phyloP scores from a whole-genome alignment of 2,797 vertebrate species.

The Sebastes vulpes region DNA sequence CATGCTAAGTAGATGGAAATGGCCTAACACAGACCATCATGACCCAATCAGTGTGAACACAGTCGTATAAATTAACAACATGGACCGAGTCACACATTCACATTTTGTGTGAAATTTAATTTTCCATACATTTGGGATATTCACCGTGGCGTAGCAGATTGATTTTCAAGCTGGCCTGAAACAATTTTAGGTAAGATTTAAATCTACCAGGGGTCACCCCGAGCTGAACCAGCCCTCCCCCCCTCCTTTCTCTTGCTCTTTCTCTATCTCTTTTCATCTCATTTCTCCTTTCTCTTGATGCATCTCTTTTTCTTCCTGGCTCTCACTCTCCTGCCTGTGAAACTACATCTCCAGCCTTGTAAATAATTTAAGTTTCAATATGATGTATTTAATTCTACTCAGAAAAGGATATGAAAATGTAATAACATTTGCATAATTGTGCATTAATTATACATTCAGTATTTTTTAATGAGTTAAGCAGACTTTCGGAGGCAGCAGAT shows the following conservation, averaged over 20 bases:
- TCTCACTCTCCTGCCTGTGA: slow-evolving; percentile 44
- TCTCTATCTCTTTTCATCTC: neutral
- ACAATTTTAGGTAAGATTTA: slow-evolving; percentile 52
- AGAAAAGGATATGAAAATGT: slow-evolving; percentile 82
- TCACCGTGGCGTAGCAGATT: slow-evolving; percentile 18
- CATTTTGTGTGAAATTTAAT: slow-evolving; percentile 44
- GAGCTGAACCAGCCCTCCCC: neutral
- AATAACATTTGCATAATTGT: slow-evolving; percentile 88
- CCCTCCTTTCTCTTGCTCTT: neutral
- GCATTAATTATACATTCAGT: slow-evolving; percentile 87
- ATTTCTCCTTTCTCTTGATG: neutral
- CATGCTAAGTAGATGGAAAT: slow-evolving; percentile 16
- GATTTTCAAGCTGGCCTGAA: slow-evolving; percentile 51
- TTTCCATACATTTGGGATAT: slow-evolving; percentile 30
- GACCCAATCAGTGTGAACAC: slow-evolving; percentile 34
- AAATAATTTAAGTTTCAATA: slow-evolving; percentile 87
- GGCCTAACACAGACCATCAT: slow-evolving; percentile 18
- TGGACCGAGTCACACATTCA: neutral
- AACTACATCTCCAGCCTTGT: slow-evolving; percentile 72
- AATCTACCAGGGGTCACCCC: slow-evolving; percentile 47
- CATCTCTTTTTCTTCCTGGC: slow-evolving; percentile 1
- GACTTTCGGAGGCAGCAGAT: slow-evolving; percentile 64
- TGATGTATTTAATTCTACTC: slow-evolving; percentile 84
- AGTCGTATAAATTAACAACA: slow-evolving; percentile 32
- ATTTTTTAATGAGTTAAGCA: slow-evolving; percentile 85